Percentiles rank a stretch among this genome's conserved stretches.
phyloP scores from a whole-genome alignment of 2,888 invertebrate genomes.

The Ennomos erosarius region DNA sequence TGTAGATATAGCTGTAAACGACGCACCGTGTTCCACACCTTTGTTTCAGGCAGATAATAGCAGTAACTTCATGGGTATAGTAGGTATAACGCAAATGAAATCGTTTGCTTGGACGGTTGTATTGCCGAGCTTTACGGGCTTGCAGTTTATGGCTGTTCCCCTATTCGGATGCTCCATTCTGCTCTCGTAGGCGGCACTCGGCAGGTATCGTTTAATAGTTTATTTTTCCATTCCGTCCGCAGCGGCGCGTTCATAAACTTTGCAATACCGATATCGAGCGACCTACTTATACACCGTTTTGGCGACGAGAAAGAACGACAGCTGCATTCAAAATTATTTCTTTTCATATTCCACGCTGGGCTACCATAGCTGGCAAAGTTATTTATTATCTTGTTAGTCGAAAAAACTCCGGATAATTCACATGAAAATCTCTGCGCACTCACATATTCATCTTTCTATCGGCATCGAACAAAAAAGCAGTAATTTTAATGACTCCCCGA shows the following conservation, averaged over 20 bases:
- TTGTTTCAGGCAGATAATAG: conserved; percentile 8
- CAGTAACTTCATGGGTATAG: conserved; percentile 6
- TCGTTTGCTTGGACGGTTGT: conserved; percentile 14
- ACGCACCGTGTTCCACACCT: no score
- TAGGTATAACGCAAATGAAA: conserved; percentile 20
- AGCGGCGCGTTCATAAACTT: conserved; percentile 51
- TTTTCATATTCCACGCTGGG: conserved; percentile 20
- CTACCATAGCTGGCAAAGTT: conserved; percentile 14
- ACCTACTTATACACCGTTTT: conserved; percentile 44
- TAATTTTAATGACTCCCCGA: conserved; percentile 61
- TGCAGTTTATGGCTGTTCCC: conserved; percentile 5
- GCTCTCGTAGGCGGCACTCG: conserved; percentile 1
- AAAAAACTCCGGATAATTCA: conserved; percentile 42
- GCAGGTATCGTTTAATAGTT: conserved; percentile 42
- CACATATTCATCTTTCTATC: conserved; percentile 51
- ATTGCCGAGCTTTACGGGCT: conserved; percentile 2
- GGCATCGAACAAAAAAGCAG: conserved; percentile 53
- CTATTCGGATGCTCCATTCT: not conserved
- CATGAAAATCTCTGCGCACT: conserved; percentile 44
- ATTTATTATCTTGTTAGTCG: conserved; percentile 44
- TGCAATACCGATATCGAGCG: conserved; percentile 54
- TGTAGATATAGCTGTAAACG: no score
- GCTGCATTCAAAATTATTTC: conserved; percentile 43
- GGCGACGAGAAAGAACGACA: conserved; percentile 40
- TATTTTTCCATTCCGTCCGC: conserved; percentile 45